phyloP scores from a whole-genome alignment of 1,140 invertebrate species.

The Drosophila subobscura region DNA sequence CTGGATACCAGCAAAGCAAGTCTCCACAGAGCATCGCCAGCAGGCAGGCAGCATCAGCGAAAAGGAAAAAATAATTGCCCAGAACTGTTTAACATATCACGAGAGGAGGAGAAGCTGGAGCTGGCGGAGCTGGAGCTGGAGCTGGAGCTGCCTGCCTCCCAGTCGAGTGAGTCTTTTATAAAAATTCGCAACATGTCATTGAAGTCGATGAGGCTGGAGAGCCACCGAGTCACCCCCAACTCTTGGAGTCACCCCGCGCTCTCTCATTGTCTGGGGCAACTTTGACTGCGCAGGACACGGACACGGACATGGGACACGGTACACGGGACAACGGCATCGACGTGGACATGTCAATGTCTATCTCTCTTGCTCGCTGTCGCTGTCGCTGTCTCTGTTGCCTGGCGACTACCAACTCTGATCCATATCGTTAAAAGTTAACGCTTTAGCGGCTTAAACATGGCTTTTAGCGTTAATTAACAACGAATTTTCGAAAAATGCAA shows the following conservation, averaged over 20 bases:
- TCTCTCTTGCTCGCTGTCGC: conserved; percentile 16
- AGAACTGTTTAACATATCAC: conserved; percentile 82
- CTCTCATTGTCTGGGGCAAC: conserved; percentile 51
- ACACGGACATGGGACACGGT: conserved; percentile 52
- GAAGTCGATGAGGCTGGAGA: conserved; percentile 51
- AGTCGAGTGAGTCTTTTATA: conserved; percentile 78
- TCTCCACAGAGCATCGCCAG: not conserved
- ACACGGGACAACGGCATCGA: conserved; percentile 44
- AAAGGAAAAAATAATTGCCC: conserved; percentile 77
- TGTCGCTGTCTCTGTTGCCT: conserved; percentile 6
- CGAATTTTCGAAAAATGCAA: conserved; percentile 76
- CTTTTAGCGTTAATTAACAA: conserved; percentile 82
- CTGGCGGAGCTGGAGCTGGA: not conserved
- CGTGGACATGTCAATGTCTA: conserved; percentile 76
- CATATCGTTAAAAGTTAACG: conserved; percentile 80
- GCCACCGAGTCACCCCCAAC: conserved; percentile 62
- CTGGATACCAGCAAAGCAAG: conserved; percentile 35
- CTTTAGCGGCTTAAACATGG: conserved; percentile 80
- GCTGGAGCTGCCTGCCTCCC: conserved; percentile 5
- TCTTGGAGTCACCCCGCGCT: not conserved
- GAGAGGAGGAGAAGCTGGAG: conserved; percentile 5
- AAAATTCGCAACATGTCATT: conserved; percentile 82
- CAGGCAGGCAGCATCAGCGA: conserved; percentile 11
- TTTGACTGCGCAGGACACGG: conserved; percentile 70
- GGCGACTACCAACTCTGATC: conserved; percentile 53